Evolutionary conservation across 1,140 invertebrate genomes (phyloP).

Genomic region (Nasonia vitripennis): DNA sequence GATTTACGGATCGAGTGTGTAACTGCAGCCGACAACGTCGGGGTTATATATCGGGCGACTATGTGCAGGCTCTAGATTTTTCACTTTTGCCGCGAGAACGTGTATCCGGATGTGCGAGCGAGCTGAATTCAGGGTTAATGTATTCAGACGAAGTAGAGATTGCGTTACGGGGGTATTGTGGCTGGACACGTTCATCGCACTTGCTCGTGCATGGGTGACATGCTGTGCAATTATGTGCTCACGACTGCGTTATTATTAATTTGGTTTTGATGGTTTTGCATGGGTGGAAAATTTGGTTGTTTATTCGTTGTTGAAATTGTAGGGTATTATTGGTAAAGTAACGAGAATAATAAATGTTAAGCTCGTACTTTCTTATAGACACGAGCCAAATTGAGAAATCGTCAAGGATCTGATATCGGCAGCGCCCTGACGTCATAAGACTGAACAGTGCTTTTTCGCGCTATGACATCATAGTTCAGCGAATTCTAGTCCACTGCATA

Average conservation of each 20-base stretch:
- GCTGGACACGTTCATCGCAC: no score
- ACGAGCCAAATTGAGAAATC: not conserved
- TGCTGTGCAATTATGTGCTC: not conserved
- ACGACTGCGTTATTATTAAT: no score
- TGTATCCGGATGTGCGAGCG: not conserved
- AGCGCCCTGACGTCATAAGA: not conserved
- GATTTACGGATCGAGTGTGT: slow-evolving; percentile 31
- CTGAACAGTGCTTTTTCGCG: not conserved
- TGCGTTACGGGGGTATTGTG: no score
- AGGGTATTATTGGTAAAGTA: no score
- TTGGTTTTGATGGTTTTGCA: no score
- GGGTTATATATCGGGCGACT: not conserved
- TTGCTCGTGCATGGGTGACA: not conserved
- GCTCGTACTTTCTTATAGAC: no score
- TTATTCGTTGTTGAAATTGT: no score
- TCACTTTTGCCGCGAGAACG: not conserved
- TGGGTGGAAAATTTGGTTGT: no score
- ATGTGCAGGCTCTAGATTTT: not conserved
- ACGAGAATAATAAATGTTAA: no score
- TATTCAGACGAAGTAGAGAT: not conserved
- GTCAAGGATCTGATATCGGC: not conserved
- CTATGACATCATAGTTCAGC: slow-evolving; percentile 6
- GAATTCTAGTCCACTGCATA: not conserved
- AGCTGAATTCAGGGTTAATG: slow-evolving; percentile 10
- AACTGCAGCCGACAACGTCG: not conserved